Conservation (phyloP, 2,888 invertebrate species). For the Sinhomidia bicolor region DNA sequence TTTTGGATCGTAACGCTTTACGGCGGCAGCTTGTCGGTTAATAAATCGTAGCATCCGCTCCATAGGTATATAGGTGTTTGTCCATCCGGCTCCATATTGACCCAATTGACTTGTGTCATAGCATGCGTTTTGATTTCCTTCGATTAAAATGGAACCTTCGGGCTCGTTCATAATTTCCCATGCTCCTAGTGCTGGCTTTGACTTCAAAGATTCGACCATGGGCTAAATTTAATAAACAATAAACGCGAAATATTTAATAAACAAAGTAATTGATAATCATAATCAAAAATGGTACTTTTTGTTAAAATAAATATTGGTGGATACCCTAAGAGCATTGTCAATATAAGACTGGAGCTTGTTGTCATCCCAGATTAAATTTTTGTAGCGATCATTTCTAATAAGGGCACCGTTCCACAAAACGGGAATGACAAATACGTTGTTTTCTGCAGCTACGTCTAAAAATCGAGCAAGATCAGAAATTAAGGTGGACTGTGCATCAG, state of each 20-base stretch:
- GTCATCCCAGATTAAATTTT: slow-evolving; percentile 80
- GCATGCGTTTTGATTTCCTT: slow-evolving; percentile 78
- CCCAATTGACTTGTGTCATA: slow-evolving; percentile 79
- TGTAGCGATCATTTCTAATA: slow-evolving; percentile 78
- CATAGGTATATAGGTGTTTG: slow-evolving; percentile 77
- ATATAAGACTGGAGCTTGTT: slow-evolving; percentile 80
- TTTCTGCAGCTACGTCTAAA: slow-evolving; percentile 78
- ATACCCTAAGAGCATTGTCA: slow-evolving; percentile 80
- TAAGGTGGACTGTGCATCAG: slow-evolving; percentile 78
- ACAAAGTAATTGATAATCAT: slow-evolving; percentile 2
- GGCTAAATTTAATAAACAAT: slow-evolving; percentile 69
- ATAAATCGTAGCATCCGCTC: slow-evolving; percentile 78
- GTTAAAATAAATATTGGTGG: no score
- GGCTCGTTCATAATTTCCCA: slow-evolving; percentile 81
- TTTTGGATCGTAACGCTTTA: slow-evolving; percentile 78
- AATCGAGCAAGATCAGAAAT: slow-evolving; percentile 79
- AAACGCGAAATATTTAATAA: slow-evolving; percentile 4
- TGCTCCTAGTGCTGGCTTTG: slow-evolving; percentile 80
- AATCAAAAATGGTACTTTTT: slow-evolving; percentile 51
- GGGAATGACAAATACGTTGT: slow-evolving; percentile 80
- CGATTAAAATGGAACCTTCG: slow-evolving; percentile 80
- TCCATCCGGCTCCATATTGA: slow-evolving; percentile 80
- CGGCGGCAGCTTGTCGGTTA: slow-evolving; percentile 79
- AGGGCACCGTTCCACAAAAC: slow-evolving; percentile 81
- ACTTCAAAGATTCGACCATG: slow-evolving; percentile 76